These are phyloP conservation scores for Pyrrhosoma nymphula DNA, from an alignment of 2,888 invertebrate species.

Conservation along the genomic window DNA sequence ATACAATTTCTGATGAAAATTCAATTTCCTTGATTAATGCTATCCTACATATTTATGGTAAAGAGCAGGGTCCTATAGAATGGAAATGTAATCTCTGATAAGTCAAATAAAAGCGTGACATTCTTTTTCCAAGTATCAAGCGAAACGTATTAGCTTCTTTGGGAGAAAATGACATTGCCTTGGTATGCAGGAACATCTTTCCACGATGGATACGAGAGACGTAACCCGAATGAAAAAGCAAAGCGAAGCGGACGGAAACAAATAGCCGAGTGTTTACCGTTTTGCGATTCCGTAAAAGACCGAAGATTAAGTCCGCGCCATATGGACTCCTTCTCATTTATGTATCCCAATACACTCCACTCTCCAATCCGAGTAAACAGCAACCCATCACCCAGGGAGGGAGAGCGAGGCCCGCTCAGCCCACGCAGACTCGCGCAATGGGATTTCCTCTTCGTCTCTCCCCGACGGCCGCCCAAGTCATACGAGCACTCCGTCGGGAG, in stretches of 20 bases:
- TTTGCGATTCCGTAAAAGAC: not conserved
- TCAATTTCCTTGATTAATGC: too few relatives aligned
- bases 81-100: too few relatives aligned
- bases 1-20: too few relatives aligned
- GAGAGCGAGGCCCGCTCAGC: not conserved
- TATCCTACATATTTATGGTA: too few relatives aligned
- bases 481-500: constrained; percentile 42
- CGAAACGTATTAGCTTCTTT: not conserved
- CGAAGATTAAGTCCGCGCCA: constrained; percentile 46
- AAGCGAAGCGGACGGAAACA: not conserved
- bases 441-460: not conserved
- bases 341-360: constrained; percentile 46
- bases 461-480: not conserved
- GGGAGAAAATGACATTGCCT: not conserved
- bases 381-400: not conserved
- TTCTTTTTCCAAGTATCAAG: too few relatives aligned
- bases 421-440: constrained; percentile 25
- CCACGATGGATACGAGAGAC: not conserved
- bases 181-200: not conserved
- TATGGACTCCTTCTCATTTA: constrained; percentile 31
- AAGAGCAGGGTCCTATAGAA: too few relatives aligned
- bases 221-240: not conserved
- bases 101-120: too few relatives aligned
- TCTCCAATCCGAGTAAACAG: constrained; percentile 41
- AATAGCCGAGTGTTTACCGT: not conserved